Percentiles rank a stretch among this genome's conserved stretches.
These are phyloP conservation scores for Pionites leucogaster DNA, from an alignment of 2,113 vertebrate genomes.

Conservation along the genomic window DNA sequence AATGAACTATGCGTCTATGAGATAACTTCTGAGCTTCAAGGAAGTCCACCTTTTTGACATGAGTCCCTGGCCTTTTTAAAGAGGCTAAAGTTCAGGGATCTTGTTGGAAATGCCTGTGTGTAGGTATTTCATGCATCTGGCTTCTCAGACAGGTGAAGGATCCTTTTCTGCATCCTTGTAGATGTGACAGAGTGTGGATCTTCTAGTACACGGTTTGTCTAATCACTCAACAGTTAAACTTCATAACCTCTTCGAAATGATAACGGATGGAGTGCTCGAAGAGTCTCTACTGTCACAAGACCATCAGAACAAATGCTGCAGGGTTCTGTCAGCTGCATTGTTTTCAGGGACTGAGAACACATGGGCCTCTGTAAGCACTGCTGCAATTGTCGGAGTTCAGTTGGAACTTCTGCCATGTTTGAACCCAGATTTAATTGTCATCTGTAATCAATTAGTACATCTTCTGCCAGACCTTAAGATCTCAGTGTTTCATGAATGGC, in stretches of 20 bases:
- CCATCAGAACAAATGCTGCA: background rate
- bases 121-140: background rate
- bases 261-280: background rate
- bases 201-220: background rate
- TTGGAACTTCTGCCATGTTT: background rate
- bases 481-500: background rate
- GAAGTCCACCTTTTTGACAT: background rate
- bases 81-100: background rate
- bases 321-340: background rate
- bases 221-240: background rate
- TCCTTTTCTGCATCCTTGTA: background rate
- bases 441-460: background rate
- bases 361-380: background rate
- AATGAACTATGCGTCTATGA: background rate
- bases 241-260: background rate
- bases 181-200: background rate
- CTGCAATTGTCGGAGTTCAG: background rate
- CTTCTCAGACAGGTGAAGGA: background rate
- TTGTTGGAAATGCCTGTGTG: background rate
- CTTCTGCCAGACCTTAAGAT: background rate
- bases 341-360: background rate
- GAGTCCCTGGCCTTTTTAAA: background rate
- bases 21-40: background rate
- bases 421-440: background rate
- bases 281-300: background rate